phyloP scores from a whole-genome alignment of 2,113 vertebrate species.

The Alethe diademata region DNA sequence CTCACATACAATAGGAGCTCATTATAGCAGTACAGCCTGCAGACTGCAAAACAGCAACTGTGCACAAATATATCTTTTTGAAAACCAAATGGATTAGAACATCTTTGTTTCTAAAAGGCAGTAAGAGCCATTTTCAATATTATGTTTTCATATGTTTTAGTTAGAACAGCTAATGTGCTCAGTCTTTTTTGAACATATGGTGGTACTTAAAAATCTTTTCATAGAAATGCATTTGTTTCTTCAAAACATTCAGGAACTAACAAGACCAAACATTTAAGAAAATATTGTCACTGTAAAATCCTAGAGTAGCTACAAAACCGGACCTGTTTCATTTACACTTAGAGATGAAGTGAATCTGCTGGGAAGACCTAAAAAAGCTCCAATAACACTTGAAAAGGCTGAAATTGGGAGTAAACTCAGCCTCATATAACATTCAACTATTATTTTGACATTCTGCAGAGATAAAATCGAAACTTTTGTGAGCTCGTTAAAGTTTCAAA shows the following conservation, averaged over 20 bases:
- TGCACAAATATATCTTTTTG: not conserved
- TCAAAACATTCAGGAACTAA: not conserved
- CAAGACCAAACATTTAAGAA: not conserved
- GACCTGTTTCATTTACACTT: not conserved
- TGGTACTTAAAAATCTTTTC: not conserved
- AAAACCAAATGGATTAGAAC: not conserved
- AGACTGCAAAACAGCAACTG: not conserved
- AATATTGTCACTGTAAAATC: not conserved
- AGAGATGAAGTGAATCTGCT: not conserved
- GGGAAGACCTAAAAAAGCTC: not conserved
- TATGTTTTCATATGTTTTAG: not conserved
- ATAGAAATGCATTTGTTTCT: not conserved
- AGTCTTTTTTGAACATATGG: not conserved
- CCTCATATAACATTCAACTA: not conserved
- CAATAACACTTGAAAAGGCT: not conserved
- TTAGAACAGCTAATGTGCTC: not conserved
- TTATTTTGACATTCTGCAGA: not conserved
- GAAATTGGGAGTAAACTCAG: not conserved
- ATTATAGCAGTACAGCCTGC: not conserved
- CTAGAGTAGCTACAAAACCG: not conserved
- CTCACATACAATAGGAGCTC: not conserved
- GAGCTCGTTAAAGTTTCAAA: conserved; percentile 11
- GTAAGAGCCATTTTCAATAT: not conserved
- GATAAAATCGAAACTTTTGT: not conserved
- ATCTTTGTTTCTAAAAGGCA: not conserved